phyloP scores from a whole-genome alignment of 2,888 invertebrate genomes.

The Nomada ruficornis region DNA sequence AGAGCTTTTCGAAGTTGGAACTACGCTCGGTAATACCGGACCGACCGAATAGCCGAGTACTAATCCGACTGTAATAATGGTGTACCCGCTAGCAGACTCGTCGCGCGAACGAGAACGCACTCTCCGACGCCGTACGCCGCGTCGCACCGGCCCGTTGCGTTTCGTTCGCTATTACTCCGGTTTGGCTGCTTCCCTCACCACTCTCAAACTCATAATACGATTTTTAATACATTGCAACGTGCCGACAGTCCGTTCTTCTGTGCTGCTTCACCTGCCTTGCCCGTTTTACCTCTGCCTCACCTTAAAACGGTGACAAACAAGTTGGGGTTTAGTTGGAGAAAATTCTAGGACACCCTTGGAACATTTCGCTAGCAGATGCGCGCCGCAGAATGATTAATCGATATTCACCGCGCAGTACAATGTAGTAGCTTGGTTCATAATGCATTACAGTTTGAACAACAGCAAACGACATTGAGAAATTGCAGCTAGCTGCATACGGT shows the following conservation, averaged over 20 bases:
- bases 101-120: conserved; percentile 27
- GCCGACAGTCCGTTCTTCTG: neutral
- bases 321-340: neutral
- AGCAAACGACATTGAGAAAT: conserved; percentile 53
- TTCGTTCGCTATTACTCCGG: conserved; percentile 25
- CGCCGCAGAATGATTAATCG: conserved; percentile 42
- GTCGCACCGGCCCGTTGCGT: neutral
- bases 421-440: conserved; percentile 45
- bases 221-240: conserved; percentile 44
- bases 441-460: conserved; percentile 46
- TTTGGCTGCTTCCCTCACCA: conserved; percentile 8
- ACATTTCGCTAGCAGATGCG: conserved; percentile 24
- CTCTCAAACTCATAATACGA: conserved; percentile 57
- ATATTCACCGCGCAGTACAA: conserved; percentile 21
- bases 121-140: neutral
- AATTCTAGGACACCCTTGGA: conserved; percentile 4
- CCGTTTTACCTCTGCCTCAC: too few species aligned
- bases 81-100: conserved; percentile 52
- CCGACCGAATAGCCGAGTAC: conserved; percentile 60
- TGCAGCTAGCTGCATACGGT: neutral
- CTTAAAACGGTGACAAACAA: too few species aligned
- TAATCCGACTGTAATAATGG: conserved; percentile 70
- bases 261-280: neutral
- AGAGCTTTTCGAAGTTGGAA: conserved; percentile 61
- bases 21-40: conserved; percentile 53